Evolutionary conservation across 2,113 vertebrate species (phyloP).

Genomic region (Varanus komodoensis): DNA sequence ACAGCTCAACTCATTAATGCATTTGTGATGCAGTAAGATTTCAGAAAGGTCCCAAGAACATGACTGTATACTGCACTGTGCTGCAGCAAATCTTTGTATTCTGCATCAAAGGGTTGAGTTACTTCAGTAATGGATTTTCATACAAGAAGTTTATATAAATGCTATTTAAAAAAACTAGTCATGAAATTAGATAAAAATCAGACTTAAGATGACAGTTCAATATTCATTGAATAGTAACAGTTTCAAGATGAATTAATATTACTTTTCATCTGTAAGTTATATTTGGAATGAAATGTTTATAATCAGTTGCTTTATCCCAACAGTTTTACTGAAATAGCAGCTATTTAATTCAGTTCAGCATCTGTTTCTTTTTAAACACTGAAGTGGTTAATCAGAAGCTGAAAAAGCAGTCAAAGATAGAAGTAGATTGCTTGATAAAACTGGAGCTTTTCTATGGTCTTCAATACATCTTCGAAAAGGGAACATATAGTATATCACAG

Average conservation of each 20-base stretch:
- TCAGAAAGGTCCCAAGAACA: constrained; percentile 6
- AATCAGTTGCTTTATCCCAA: background rate
- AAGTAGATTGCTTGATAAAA: background rate
- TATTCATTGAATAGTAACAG: background rate
- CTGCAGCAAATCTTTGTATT: constrained; percentile 37
- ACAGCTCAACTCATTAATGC: background rate
- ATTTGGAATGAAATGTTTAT: background rate
- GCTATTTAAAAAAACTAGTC: background rate
- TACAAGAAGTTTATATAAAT: background rate
- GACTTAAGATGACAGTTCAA: background rate
- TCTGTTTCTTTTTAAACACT: background rate
- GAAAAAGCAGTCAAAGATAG: background rate
- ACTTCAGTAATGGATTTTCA: constrained; percentile 23
- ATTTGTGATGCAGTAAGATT: background rate
- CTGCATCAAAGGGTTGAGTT: constrained; percentile 23
- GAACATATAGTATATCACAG: background rate
- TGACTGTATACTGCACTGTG: constrained; percentile 43
- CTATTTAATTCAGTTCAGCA: background rate
- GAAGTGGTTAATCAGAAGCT: background rate
- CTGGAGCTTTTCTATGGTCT: background rate
- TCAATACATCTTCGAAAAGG: background rate
- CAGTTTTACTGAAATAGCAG: background rate
- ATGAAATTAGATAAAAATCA: background rate
- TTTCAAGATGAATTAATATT: background rate
- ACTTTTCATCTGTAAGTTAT: background rate